These are phyloP conservation scores for Escarpia spicata DNA, from an alignment of 2,888 invertebrate genomes.

Conservation along the genomic window DNA sequence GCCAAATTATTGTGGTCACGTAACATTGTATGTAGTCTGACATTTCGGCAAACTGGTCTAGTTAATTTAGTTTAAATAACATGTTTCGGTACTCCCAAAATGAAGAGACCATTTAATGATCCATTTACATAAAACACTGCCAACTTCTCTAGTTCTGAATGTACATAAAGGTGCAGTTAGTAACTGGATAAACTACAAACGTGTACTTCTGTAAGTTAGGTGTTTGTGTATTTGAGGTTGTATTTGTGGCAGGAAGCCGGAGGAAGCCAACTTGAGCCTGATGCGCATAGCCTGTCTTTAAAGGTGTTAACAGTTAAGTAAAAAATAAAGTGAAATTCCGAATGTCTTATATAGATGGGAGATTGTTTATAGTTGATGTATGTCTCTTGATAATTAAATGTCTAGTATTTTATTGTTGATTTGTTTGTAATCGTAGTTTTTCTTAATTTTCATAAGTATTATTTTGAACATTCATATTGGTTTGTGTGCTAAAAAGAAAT, in stretches of 20 bases:
- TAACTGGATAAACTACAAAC: not conserved
- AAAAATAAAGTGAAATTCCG: too few species aligned
- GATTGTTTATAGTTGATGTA: not conserved
- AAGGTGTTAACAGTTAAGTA: not conserved
- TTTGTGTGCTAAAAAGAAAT: not conserved
- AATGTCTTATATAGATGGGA: not conserved
- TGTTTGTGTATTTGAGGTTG: not conserved
- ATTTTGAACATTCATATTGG: not conserved
- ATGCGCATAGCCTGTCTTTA: too few species aligned
- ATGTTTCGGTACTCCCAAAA: not conserved
- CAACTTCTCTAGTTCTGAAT: not conserved
- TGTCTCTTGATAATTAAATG: too few species aligned
- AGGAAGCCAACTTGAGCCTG: too few species aligned
- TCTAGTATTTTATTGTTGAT: too few species aligned
- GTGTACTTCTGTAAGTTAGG: not conserved
- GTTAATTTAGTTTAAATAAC: not conserved
- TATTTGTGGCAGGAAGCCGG: too few species aligned
- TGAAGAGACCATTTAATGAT: not conserved
- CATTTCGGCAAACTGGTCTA: not conserved
- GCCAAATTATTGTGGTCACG: not conserved
- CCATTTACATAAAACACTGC: not conserved
- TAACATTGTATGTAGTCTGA: not conserved
- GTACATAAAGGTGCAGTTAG: not conserved
- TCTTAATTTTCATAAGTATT: not conserved
- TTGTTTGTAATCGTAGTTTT: too few species aligned